A percentile compares a stretch with the other conserved stretches of the same genome.
These are phyloP conservation scores for Enchytraeus crypticus DNA, from an alignment of 2,888 invertebrate genomes.

Conservation along the genomic window DNA sequence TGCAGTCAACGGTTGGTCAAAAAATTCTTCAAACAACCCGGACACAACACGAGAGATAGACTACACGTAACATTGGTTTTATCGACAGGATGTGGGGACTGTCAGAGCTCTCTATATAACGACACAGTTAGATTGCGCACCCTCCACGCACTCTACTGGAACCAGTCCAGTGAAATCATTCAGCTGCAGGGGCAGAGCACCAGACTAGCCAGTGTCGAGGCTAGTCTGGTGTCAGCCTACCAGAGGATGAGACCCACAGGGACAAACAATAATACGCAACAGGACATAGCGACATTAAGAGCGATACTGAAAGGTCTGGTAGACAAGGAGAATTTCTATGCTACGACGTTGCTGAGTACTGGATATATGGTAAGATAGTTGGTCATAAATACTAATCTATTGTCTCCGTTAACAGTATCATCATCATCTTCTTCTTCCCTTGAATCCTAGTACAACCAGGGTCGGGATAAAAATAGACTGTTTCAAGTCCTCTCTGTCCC, in stretches of 20 bases:
- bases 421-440: too few relatives aligned
- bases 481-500: too few relatives aligned
- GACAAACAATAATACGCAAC: too few relatives aligned
- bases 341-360: background rate
- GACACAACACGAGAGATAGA: too few relatives aligned
- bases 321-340: background rate
- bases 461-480: too few relatives aligned
- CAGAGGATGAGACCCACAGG: background rate
- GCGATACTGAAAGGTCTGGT: background rate
- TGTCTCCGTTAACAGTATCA: too few relatives aligned
- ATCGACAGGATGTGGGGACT: conserved; percentile 31
- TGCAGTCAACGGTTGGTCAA: too few relatives aligned
- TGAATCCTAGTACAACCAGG: too few relatives aligned
- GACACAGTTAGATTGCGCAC: conserved; percentile 24
- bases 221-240: background rate
- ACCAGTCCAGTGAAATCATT: conserved; percentile 15
- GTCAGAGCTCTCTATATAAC: conserved; percentile 31
- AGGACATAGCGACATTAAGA: background rate
- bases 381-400: too few relatives aligned
- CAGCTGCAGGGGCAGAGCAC: conserved; percentile 25
- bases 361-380: background rate
- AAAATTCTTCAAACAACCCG: too few relatives aligned
- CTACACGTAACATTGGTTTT: too few relatives aligned
- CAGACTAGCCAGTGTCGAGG: conserved; percentile 18
- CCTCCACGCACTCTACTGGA: conserved; percentile 9